Evolutionary conservation across 2,113 vertebrate genomes (phyloP).

Genomic region (Melanerpes aurifrons): DNA sequence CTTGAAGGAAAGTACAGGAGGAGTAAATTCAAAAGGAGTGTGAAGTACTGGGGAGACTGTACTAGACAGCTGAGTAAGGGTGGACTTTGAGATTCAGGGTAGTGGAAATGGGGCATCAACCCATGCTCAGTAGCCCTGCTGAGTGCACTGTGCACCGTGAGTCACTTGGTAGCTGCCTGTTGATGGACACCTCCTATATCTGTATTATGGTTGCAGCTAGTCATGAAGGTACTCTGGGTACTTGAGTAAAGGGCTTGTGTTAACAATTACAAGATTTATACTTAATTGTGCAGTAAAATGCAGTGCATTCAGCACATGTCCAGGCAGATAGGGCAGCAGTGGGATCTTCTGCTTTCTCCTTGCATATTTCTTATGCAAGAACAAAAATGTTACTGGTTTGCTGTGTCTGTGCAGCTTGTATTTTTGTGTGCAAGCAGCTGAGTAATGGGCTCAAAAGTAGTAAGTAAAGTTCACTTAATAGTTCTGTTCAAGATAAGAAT

Average conservation of each 20-base stretch:
- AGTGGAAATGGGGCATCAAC: background rate
- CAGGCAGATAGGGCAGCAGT: background rate
- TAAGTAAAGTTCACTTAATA: background rate
- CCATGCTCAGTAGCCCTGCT: background rate
- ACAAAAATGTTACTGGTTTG: background rate
- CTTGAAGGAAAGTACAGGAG: background rate
- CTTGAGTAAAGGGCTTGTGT: background rate
- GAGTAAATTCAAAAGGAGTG: background rate
- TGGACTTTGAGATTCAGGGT: background rate
- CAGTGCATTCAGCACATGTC: background rate
- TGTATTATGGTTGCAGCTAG: background rate
- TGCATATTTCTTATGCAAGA: background rate
- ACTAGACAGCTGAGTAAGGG: background rate
- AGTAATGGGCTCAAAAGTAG: background rate
- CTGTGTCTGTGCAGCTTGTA: background rate
- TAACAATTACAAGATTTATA: background rate
- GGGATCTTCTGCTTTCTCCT: background rate
- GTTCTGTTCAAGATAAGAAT: background rate
- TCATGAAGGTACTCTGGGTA: background rate
- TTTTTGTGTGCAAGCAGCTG: background rate
- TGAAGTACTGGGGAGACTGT: background rate
- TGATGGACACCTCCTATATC: background rate
- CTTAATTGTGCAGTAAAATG: background rate
- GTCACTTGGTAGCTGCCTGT: background rate
- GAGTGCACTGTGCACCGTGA: background rate